phyloP scores from a whole-genome alignment of 1,140 invertebrate genomes.

The Apis laboriosa region DNA sequence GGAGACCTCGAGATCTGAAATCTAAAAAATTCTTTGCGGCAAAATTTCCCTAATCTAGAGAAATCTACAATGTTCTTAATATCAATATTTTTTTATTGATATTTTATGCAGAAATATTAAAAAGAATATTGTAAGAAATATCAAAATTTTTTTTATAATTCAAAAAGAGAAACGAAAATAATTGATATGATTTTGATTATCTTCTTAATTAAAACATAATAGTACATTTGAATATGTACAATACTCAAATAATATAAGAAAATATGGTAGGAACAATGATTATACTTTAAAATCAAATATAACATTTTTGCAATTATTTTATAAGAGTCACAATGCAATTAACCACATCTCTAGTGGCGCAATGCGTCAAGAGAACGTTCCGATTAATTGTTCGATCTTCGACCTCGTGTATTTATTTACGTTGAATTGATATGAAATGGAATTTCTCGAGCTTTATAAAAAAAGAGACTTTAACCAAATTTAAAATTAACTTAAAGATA shows the following conservation, averaged over 20 bases:
- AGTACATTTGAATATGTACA: neutral
- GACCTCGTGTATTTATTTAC: constrained; percentile 46
- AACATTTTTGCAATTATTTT: constrained; percentile 19
- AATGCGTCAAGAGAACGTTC: constrained; percentile 49
- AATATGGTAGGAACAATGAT: neutral
- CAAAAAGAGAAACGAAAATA: neutral
- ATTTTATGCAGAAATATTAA: neutral
- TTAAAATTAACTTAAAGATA: neutral
- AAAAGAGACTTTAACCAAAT: neutral
- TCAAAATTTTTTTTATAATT: too few species aligned
- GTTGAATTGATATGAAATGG: constrained; percentile 10
- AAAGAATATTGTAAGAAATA: neutral
- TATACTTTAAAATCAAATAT: neutral
- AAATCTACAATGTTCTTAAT: neutral
- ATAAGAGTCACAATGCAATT: constrained; percentile 48
- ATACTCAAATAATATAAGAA: neutral
- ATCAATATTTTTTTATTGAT: neutral
- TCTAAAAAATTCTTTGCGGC: neutral
- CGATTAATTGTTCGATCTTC: constrained; percentile 56
- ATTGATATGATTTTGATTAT: neutral
- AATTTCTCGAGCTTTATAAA: constrained; percentile 23
- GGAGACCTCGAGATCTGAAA: constrained; percentile 2
- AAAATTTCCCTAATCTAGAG: neutral
- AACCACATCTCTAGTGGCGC: constrained; percentile 41
- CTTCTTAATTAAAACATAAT: neutral